phyloP scores from a whole-genome alignment of 2,113 vertebrate genomes.

The Isichthys henryi region DNA sequence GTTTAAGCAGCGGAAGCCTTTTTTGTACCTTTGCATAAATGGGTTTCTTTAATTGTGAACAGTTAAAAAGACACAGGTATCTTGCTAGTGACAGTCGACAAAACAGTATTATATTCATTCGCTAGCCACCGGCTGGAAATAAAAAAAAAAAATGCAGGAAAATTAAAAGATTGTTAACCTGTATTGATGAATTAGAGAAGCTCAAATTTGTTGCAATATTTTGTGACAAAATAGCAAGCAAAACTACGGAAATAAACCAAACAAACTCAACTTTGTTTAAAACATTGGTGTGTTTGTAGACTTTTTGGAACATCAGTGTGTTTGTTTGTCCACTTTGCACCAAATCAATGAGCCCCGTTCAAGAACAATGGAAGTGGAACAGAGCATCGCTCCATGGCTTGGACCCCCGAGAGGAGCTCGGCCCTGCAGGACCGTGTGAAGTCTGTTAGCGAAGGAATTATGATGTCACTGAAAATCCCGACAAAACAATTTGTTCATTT shows the following conservation, averaged over 20 bases:
- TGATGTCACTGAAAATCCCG: slow-evolving; percentile 60
- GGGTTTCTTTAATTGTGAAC: neutral
- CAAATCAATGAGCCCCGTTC: neutral
- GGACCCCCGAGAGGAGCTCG: slow-evolving; percentile 43
- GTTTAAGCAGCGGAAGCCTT: neutral
- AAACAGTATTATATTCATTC: neutral
- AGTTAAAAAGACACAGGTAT: neutral
- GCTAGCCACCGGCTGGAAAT: neutral
- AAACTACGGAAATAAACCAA: neutral
- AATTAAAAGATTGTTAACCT: neutral
- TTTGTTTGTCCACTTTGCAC: neutral
- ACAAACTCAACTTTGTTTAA: neutral
- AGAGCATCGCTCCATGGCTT: neutral
- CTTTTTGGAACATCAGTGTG: neutral
- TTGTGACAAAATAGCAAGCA: neutral
- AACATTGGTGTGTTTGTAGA: neutral
- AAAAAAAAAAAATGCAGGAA: neutral
- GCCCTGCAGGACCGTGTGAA: slow-evolving; percentile 38
- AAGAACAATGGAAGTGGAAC: neutral
- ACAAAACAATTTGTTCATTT: slow-evolving; percentile 73
- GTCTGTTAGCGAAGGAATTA: slow-evolving; percentile 66
- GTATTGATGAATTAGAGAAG: neutral
- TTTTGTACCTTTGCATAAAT: neutral
- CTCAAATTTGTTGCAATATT: neutral
- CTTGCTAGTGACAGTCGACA: neutral